Percentiles rank a stretch among this genome's conserved stretches.
phyloP scores from a whole-genome alignment of 2,113 vertebrate species.

The Ifrita kowaldi region DNA sequence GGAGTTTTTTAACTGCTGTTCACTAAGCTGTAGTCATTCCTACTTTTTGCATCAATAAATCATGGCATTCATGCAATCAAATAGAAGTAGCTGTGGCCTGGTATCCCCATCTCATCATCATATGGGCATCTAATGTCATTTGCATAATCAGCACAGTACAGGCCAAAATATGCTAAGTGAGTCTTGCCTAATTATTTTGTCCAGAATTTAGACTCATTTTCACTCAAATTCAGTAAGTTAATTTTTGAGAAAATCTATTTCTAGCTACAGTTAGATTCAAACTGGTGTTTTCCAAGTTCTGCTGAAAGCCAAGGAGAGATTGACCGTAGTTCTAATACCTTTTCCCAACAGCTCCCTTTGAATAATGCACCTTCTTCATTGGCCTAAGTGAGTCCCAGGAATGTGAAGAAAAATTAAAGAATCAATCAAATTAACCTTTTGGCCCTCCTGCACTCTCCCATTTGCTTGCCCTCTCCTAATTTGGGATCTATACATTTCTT shows the following conservation, averaged over 20 bases:
- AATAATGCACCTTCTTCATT: not conserved
- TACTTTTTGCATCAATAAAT: not conserved
- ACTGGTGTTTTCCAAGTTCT: not conserved
- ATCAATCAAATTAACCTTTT: not conserved
- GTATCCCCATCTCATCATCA: not conserved
- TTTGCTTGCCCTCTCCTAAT: not conserved
- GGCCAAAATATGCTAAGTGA: not conserved
- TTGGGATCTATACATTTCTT: not conserved
- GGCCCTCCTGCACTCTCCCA: not conserved
- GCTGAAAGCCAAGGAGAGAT: not conserved
- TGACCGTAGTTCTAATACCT: not conserved
- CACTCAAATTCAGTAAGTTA: rapidly evolving
- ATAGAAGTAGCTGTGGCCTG: not conserved
- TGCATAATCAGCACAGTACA: not conserved
- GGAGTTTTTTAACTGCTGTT: not conserved
- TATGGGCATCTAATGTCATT: not conserved
- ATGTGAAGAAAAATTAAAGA: not conserved
- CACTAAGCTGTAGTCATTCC: not conserved
- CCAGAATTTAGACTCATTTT: not conserved
- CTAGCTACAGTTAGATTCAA: not conserved
- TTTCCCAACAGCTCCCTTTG: not conserved
- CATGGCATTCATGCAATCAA: not conserved
- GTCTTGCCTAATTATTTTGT: not conserved
- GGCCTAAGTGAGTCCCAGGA: not conserved
- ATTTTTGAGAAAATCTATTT: not conserved